These are phyloP conservation scores for Enteromius thamalakanensis DNA, from an alignment of 2,797 vertebrate species.

Conservation along the genomic window DNA sequence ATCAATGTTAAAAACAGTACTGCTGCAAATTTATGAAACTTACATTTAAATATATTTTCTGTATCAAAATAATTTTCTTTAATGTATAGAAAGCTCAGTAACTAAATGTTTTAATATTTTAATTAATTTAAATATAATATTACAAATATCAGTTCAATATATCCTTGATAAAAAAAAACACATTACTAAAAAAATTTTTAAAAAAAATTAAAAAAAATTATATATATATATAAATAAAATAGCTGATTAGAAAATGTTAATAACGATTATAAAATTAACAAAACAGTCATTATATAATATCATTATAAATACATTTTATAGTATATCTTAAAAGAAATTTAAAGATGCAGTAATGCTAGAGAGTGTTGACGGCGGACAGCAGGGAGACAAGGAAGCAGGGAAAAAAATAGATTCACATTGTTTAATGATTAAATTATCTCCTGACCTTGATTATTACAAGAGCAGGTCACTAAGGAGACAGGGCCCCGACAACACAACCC, in stretches of 20 bases:
- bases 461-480: constrained; percentile 70
- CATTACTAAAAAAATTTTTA: too few relatives aligned
- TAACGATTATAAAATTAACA: not conserved
- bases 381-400: constrained; percentile 53
- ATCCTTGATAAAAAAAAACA: not conserved
- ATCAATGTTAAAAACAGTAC: not conserved
- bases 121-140: too few relatives aligned
- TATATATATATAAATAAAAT: too few relatives aligned
- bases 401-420: constrained; percentile 55
- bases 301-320: not conserved
- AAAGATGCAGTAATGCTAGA: constrained; percentile 70
- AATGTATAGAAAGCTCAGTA: not conserved
- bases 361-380: constrained; percentile 44
- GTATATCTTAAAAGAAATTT: not conserved
- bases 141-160: not conserved
- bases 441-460: constrained; percentile 80
- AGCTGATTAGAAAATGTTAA: not conserved
- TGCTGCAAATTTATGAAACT: too few relatives aligned
- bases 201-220: too few relatives aligned
- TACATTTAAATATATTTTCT: too few relatives aligned
- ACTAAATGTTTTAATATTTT: too few relatives aligned
- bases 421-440: constrained; percentile 84
- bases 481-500: constrained; percentile 42
- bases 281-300: not conserved
- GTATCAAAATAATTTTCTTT: not conserved